Evolutionary conservation across 1,140 invertebrate species (phyloP), one percentile per base, ranked within the genome.

Genomic region (Brachionus manjavacas): DNA sequence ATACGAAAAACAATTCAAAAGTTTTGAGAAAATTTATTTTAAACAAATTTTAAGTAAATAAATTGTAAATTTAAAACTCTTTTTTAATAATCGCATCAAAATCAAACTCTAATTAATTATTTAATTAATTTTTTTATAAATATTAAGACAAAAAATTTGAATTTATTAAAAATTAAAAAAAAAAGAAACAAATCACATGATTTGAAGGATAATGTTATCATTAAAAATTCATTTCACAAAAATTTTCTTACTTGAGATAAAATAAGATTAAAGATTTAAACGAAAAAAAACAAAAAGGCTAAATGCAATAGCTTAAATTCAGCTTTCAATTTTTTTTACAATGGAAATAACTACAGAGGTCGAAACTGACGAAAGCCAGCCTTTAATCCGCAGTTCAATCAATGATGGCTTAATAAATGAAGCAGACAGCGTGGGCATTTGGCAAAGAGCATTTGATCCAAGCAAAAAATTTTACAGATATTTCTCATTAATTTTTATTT

Each of bases 401-500:
- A 76, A 76, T 23, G 23, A 72, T 72, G 66, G 31, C 25, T 31
- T 68, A 68, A 16, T 20, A 72, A 20, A 41, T 16, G 12, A 72
- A 20, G 1, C 14, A 39, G 8, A 20, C 1, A 72, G 25, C 9
- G 52, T 3, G 11, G 39, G 66, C 28, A 35, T 16, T 70, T 35
- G 66, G 35, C 8, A 43, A 14, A 39, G 3, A 25, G 12, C 25
- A 25, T 76, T 76, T 25, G 72, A 76, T 76, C 72, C 72, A 9
- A 76, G 41, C 8, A 23, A 23, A 76, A 81, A 64, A 25, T 81
- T 46, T 68, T 64, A 43, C 20, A 25, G 81, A 64, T 83, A 25
- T 49, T 68, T 83, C 46, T 35, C 60, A 6, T 9, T 83, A 23
- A 20, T 83, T 12, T 83, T 83, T 16, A 83, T 83, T 11, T 83